Percentiles rank a stretch among this genome's conserved stretches.
Evolutionary conservation across 2,113 vertebrate species (phyloP).

Genomic region (Phyllopteryx taeniolatus): DNA sequence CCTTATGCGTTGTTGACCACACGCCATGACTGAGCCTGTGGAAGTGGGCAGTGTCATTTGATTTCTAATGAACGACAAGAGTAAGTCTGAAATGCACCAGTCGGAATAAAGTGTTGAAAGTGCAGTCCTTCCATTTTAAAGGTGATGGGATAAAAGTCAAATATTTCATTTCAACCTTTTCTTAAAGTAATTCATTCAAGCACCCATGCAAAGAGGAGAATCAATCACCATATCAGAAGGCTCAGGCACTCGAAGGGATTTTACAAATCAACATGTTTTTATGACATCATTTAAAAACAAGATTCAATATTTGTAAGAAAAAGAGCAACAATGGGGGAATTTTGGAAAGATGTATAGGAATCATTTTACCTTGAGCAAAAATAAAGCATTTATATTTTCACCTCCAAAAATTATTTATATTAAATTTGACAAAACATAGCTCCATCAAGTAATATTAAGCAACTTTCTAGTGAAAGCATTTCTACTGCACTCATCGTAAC

Average conservation of each 20-base stretch:
- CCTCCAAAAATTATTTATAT: not conserved
- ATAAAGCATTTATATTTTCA: not conserved
- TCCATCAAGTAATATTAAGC: no score
- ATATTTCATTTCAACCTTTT: not conserved
- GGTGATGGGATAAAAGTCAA: not conserved
- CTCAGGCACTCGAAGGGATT: not conserved
- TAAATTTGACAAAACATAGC: not conserved
- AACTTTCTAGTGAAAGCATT: no score
- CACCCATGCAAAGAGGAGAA: not conserved
- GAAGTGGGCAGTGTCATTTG: slow-evolving; percentile 39
- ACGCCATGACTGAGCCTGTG: slow-evolving; percentile 32
- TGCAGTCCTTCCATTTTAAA: not conserved
- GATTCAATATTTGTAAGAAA: not conserved
- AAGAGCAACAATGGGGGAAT: not conserved
- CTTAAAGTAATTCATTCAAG: not conserved
- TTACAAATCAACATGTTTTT: not conserved
- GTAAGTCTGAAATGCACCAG: not conserved
- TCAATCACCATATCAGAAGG: not conserved
- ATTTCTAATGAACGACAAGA: slow-evolving; percentile 43
- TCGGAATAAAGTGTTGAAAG: not conserved
- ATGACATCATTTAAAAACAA: not conserved
- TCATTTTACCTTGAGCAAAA: no score
- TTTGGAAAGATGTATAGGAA: no score
- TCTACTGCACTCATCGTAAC: not conserved
- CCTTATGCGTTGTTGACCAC: slow-evolving; percentile 35